Evolutionary conservation across 2,113 vertebrate species (phyloP).

Genomic region (Pelusios castaneus): DNA sequence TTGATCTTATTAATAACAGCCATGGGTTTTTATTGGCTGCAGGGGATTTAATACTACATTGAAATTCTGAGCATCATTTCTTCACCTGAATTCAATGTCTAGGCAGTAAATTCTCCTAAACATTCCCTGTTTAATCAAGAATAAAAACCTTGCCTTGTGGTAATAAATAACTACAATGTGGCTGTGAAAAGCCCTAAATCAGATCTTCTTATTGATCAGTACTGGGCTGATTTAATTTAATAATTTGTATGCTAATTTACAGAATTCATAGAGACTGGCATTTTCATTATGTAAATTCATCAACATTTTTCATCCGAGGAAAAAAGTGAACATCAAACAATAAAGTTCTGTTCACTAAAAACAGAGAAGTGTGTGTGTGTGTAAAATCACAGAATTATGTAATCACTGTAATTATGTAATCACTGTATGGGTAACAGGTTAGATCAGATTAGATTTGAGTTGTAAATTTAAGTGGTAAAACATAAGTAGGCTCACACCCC

Average conservation of each 20-base stretch:
- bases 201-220: conserved; percentile 51
- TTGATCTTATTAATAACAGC: background rate
- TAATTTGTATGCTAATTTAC: conserved; percentile 42
- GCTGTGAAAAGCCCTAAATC: background rate
- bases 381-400: background rate
- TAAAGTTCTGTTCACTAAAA: background rate
- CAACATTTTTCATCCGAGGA: conserved; percentile 45
- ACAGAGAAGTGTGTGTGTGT: background rate
- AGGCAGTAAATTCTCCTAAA: conserved; percentile 51
- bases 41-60: conserved; percentile 28
- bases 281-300: conserved; percentile 38
- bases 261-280: background rate
- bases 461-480: too few species aligned
- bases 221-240: conserved; percentile 25
- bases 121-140: conserved; percentile 45
- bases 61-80: conserved; percentile 5
- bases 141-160: conserved; percentile 19
- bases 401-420: too few species aligned
- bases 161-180: conserved; percentile 1
- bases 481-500: background rate
- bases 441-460: too few species aligned
- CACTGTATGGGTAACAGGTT: too few species aligned
- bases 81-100: conserved; percentile 5
- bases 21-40: conserved; percentile 31
- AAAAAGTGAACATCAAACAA: conserved; percentile 14